Conservation (phyloP, 2,888 invertebrate species). For the Catocala sponsa region DNA sequence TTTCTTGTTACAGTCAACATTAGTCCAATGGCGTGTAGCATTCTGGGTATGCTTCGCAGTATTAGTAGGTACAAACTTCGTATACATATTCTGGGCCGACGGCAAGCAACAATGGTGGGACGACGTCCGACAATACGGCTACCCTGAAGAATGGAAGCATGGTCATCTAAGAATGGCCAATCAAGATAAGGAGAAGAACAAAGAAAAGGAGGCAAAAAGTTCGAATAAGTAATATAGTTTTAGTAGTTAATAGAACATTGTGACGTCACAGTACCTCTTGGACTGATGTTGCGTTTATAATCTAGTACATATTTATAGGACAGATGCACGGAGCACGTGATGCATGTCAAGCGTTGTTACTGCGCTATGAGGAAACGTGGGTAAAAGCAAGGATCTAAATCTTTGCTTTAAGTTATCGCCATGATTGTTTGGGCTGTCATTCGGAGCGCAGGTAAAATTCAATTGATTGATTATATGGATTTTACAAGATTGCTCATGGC, state of each 20-base stretch:
- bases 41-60: constrained; percentile 92
- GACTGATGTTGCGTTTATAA: too few relatives aligned
- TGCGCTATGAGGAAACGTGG: too few relatives aligned
- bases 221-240: constrained; percentile 29
- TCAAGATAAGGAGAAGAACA: constrained; percentile 75
- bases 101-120: constrained; percentile 93
- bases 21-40: constrained; percentile 90
- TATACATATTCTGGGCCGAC: constrained; percentile 90
- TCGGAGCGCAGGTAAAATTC: too few relatives aligned
- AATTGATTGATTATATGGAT: too few relatives aligned
- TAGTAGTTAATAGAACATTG: background rate
- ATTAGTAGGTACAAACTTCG: constrained; percentile 89
- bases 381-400: too few relatives aligned
- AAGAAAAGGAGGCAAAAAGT: constrained; percentile 67
- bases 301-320: too few relatives aligned
- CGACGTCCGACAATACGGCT: constrained; percentile 85
- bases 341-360: too few relatives aligned
- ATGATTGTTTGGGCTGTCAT: too few relatives aligned
- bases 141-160: constrained; percentile 80
- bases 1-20: constrained; percentile 84
- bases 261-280: background rate
- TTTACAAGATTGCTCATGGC: too few relatives aligned
- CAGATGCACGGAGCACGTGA: too few relatives aligned
- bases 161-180: constrained; percentile 70
- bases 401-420: too few relatives aligned